Conservation (phyloP, 2,113 vertebrate genomes). For the Hymenochirus boettgeri region DNA sequence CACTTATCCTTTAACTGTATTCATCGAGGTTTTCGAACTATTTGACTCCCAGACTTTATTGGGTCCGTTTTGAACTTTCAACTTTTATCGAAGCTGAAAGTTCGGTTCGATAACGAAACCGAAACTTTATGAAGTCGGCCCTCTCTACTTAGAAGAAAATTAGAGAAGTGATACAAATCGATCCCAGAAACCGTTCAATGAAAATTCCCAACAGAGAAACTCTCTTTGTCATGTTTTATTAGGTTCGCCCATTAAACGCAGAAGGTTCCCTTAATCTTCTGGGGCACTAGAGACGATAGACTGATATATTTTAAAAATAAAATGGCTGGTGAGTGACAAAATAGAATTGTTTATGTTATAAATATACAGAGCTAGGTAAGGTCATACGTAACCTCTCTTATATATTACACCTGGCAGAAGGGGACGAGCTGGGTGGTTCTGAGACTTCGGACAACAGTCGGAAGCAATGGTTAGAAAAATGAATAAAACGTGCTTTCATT, state of each 20-base stretch:
- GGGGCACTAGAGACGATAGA: conserved; percentile 87
- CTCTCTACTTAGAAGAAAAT: no score
- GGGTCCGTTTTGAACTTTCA: no score
- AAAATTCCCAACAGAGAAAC: no score
- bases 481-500: conserved; percentile 96
- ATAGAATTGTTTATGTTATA: neutral
- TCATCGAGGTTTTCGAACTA: no score
- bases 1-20: no score
- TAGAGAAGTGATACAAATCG: no score
- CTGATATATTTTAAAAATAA: conserved; percentile 98
- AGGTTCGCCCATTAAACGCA: conserved; percentile 91
- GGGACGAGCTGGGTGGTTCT: conserved; percentile 92
- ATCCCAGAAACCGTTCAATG: no score
- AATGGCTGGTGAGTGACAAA: conserved; percentile 83
- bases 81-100: no score
- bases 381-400: neutral
- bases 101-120: no score
- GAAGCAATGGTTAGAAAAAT: conserved; percentile 97
- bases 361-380: neutral
- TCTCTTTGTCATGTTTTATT: conserved; percentile 36
- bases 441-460: conserved; percentile 96
- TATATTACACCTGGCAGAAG: conserved; percentile 67
- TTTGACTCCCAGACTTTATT: no score
- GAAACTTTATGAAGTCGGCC: no score
- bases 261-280: conserved; percentile 95